Evolutionary conservation across 1,140 invertebrate species (phyloP).

Genomic region (Glossosoma conforme): DNA sequence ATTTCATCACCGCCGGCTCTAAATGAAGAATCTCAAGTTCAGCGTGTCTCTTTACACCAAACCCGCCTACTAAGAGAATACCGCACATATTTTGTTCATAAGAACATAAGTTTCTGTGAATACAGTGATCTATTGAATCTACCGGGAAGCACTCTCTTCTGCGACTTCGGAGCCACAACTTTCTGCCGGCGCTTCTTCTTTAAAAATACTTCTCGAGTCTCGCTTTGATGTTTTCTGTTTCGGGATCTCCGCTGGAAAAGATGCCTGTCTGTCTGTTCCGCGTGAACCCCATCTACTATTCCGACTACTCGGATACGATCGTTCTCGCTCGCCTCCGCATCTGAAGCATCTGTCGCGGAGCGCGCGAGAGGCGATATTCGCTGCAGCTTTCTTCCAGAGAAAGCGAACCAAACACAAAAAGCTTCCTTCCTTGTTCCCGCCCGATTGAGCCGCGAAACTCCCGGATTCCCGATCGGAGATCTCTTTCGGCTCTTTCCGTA

Average conservation of each 20-base stretch:
- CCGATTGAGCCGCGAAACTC: constrained; percentile 20
- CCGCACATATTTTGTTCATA: no score
- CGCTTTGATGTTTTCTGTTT: constrained; percentile 45
- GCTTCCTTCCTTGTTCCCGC: constrained; percentile 10
- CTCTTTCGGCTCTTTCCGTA: not conserved
- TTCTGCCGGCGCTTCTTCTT: not conserved
- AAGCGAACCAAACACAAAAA: constrained; percentile 27
- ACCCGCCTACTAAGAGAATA: no score
- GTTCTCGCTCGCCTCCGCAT: constrained; percentile 24
- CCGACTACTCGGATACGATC: constrained; percentile 58
- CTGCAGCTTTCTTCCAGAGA: constrained; percentile 24
- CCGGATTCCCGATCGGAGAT: no score
- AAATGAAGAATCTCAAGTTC: no score
- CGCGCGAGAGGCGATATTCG: constrained; percentile 23
- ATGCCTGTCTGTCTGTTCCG: constrained; percentile 53
- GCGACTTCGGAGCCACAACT: not conserved
- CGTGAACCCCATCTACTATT: constrained; percentile 59
- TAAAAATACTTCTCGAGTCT: constrained; percentile 18
- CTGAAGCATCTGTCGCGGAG: constrained; percentile 22
- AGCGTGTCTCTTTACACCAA: no score
- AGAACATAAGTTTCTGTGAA: no score
- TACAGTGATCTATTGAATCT: no score
- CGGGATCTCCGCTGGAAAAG: constrained; percentile 42
- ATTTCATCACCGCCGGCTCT: no score
- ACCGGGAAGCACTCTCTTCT: no score